These are phyloP conservation scores for Sorex maritimensis DNA, from an alignment of 2,797 vertebrate genomes.

Conservation along the genomic window DNA sequence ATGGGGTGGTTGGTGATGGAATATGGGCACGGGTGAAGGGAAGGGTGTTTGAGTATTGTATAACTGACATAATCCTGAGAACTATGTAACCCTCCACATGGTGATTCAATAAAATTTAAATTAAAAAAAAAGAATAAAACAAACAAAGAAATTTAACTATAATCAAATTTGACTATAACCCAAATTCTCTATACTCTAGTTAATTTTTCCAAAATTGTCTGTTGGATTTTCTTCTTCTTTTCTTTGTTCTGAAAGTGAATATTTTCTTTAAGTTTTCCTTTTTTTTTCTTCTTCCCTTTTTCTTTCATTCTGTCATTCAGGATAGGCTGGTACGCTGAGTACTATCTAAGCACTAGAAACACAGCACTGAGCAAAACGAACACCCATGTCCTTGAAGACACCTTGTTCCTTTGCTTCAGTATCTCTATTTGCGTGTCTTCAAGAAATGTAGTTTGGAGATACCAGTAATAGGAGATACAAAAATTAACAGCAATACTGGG, in stretches of 20 bases:
- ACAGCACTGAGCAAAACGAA: slow-evolving; percentile 34
- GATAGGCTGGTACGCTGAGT: not conserved
- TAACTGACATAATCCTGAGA: too few species aligned
- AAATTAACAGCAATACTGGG: not conserved
- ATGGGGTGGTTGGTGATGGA: too few species aligned
- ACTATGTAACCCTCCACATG: too few species aligned
- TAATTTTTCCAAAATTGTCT: slow-evolving; percentile 21
- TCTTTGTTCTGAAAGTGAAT: slow-evolving; percentile 30
- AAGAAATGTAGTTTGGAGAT: not conserved
- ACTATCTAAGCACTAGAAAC: not conserved
- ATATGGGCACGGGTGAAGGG: too few species aligned
- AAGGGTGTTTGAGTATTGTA: too few species aligned
- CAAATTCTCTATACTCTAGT: slow-evolving; percentile 56
- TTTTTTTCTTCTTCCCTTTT: not conserved
- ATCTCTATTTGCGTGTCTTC: not conserved
- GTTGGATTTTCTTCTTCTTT: slow-evolving; percentile 24
- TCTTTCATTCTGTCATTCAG: slow-evolving; percentile 26
- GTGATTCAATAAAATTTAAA: too few species aligned
- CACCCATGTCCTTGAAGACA: not conserved
- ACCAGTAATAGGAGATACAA: slow-evolving; percentile 40
- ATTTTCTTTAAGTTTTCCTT: slow-evolving; percentile 22
- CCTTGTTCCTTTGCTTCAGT: not conserved
- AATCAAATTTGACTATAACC: slow-evolving; percentile 37
- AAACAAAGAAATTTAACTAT: not conserved
- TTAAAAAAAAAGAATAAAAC: too few species aligned